phyloP scores from a whole-genome alignment of 2,797 vertebrate genomes.

The Ibycter americanus region DNA sequence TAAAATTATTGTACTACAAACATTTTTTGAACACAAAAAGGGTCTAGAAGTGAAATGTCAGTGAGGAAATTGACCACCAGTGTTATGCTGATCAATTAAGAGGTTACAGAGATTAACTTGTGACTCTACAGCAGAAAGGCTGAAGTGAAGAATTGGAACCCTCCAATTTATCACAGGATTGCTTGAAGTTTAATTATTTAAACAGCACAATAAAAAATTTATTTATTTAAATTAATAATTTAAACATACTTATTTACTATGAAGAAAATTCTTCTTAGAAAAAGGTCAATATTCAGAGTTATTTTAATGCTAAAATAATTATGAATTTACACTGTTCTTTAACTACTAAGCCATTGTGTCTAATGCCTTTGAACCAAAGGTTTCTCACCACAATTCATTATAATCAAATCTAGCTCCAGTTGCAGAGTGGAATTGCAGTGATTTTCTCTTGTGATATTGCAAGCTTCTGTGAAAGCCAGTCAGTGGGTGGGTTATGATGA shows the following conservation, averaged over 20 bases:
- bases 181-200: neutral
- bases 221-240: neutral
- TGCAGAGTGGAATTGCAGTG: neutral
- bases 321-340: neutral
- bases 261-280: neutral
- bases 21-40: neutral
- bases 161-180: neutral
- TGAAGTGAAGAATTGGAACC: neutral
- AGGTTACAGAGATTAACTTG: neutral
- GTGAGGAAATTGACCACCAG: neutral
- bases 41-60: neutral
- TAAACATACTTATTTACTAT: neutral
- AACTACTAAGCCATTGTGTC: neutral
- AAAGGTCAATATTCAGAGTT: neutral
- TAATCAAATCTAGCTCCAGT: neutral
- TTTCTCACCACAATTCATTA: neutral
- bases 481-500: neutral
- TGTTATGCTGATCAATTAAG: neutral
- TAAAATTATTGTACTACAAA: neutral
- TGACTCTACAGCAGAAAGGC: neutral
- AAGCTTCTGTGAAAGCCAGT: neutral
- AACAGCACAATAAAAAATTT: neutral
- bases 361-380: neutral
- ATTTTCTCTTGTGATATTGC: neutral
- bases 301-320: neutral